A percentile compares a stretch with the other conserved stretches of the same genome.
Conservation (phyloP, 2,888 invertebrate genomes). For the Pseudoips prasinana region DNA sequence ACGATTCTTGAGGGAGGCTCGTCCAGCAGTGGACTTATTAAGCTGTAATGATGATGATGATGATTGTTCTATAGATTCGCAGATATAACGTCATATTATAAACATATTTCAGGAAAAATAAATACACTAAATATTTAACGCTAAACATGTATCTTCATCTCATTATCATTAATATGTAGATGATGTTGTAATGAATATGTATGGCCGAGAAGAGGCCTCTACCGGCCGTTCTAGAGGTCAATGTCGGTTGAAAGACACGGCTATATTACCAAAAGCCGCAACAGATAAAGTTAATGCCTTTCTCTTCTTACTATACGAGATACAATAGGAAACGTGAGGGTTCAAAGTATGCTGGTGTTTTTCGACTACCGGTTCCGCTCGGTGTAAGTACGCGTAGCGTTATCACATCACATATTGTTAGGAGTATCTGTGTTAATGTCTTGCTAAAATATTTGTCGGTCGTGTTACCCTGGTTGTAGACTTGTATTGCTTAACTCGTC, state of each 20-base stretch:
- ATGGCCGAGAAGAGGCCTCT: conserved; percentile 61
- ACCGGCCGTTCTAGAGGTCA: conserved; percentile 67
- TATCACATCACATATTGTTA: conserved; percentile 30
- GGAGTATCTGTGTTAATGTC: conserved; percentile 34
- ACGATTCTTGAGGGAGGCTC: no score
- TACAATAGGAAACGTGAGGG: conserved; percentile 40
- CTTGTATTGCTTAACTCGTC: not conserved
- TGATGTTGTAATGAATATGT: conserved; percentile 64
- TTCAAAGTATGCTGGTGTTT: conserved; percentile 38
- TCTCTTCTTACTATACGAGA: conserved; percentile 33
- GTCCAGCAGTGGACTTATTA: no score
- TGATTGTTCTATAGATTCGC: no score
- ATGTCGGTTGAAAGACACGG: conserved; percentile 59
- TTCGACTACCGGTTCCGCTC: conserved; percentile 52
- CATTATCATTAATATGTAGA: conserved; percentile 63
- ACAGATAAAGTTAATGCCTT: conserved; percentile 40
- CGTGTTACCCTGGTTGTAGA: conserved; percentile 12
- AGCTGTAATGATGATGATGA: no score
- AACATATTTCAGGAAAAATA: no score
- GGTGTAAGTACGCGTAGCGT: conserved; percentile 29
- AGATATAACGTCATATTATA: no score
- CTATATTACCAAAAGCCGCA: conserved; percentile 44
- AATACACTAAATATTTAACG: no score
- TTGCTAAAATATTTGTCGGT: conserved; percentile 18
- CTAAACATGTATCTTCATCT: conserved; percentile 36